Evolutionary conservation across 2,888 invertebrate species (phyloP), one percentile per base, ranked within the genome.

Genomic region (Liopterus haemorrhoidalis): DNA sequence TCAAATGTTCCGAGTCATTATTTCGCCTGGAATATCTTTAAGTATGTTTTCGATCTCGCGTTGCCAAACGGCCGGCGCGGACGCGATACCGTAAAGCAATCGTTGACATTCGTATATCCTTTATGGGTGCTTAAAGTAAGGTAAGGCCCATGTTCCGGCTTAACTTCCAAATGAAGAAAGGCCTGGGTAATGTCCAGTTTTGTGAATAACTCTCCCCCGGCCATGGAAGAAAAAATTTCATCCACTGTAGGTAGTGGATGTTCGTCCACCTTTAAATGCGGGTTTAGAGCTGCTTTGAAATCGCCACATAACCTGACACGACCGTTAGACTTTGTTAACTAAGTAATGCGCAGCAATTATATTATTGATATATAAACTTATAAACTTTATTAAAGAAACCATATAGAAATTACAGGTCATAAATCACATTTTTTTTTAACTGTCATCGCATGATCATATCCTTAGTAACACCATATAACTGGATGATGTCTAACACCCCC

Each of bases 41-140:
- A 60, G 15, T 15, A 59, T 21, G 24, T 53, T 49, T 42, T 62
- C 57, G 48, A 63, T 59, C 16, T 50, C 32, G 5, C 59, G 32
- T 51, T 65, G 60, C 52, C 54, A 64, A 24, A 56, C 58, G 4
- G 59, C 59, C 6, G 64, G 62, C 14, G 61, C 63, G 38, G 56
- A 50, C 2, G 62, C 57, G 3, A 64, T 45, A 2, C 62, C 63
- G 46, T 57, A 63, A 54, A 58, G 52, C 33, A 63, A 39, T n/a
- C 63, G 44, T 5, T 54, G 62, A 37, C 55, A 56, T 36, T 54
- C 46, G 47, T 54, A 64, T 9, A 64, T 3, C 63, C 64, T 41
- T 60, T 61, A 40, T 59, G 62, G 2, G 63, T 65, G 48, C 46
- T 63, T 33, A 66, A 50, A 1, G 62, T 64, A 12, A 63, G 40